phyloP scores from a whole-genome alignment of 2,888 invertebrate species.

The Cepaea hortensis region DNA sequence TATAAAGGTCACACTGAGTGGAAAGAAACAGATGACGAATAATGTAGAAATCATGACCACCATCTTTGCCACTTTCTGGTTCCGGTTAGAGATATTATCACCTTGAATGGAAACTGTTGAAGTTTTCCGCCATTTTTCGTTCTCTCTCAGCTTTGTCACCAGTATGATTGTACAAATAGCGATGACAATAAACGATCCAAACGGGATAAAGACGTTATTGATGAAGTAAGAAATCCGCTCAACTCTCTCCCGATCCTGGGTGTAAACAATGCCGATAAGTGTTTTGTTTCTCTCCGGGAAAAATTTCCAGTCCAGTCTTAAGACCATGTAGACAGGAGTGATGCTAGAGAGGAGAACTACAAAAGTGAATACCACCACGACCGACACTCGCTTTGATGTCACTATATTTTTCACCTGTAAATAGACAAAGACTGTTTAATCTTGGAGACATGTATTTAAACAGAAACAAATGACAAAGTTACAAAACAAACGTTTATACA shows the following conservation, averaged over 20 bases:
- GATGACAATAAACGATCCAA: slow-evolving; percentile 6
- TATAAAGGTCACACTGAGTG: neutral
- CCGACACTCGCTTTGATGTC: neutral
- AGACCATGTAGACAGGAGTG: neutral
- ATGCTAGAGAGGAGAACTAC: neutral
- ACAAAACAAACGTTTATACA: too few species aligned
- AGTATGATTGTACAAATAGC: neutral
- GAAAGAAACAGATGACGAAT: neutral
- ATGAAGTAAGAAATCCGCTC: neutral
- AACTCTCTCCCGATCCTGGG: neutral
- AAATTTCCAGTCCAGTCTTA: neutral
- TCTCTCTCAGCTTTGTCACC: neutral
- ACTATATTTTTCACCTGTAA: slow-evolving; percentile 16
- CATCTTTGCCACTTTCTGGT: slow-evolving; percentile 23
- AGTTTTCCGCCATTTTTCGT: slow-evolving; percentile 12
- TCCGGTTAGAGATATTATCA: slow-evolving; percentile 15
- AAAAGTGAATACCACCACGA: neutral
- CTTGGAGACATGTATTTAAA: neutral
- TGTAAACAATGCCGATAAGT: slow-evolving; percentile 1
- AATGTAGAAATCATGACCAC: slow-evolving; percentile 20
- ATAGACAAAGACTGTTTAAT: neutral
- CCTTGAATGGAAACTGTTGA: neutral
- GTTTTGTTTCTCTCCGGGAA: neutral
- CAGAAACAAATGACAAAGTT: neutral
- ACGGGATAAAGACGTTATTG: slow-evolving; percentile 4